Evolutionary conservation across 2,113 vertebrate genomes (phyloP), one percentile per base, ranked within the genome.

Genomic region (Indicator indicator): DNA sequence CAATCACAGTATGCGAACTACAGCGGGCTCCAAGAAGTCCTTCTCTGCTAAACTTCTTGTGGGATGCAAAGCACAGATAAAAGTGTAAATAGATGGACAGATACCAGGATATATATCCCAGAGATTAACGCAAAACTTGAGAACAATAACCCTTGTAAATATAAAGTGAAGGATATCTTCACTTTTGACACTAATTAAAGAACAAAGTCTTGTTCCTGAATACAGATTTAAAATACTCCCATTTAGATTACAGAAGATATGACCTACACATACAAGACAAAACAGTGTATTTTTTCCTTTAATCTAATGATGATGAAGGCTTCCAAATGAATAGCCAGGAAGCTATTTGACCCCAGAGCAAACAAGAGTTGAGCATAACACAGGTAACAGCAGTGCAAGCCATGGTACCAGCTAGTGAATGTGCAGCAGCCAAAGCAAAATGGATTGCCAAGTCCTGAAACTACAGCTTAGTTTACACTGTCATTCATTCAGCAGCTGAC

Each of bases 31-130:
- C 89, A 73, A 1, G 9, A 83, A 84, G 70, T 88, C 85, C 24
- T 91, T 79, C 33, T 93, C 77, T 88, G 79, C 89, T 91, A 96
- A 96, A 90, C 40, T 78, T 64, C 69, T 67, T 78, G 67, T 83
- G 86, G 58, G 65, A 90, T 73, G 65, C 69, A 95, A 93, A 96
- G 90, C 87, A 95, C 30, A 94, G 86, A 90, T 77, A 80, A 44
- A 95, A 92, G 80, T 73, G 64, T 72, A 86, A 88, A 65, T 46
- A 54, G 89, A 89, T 40, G 91, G 87, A 93, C 40, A 91, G 79
- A 15, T 78, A 72, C 19, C 74, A 92, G 82, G 60, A 38, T 78
- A 42, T 9, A 64, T 96, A 84, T 93, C 87, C 88, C 26, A 94
- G 87, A 94, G 68, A 95, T 85, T 70, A 96, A 89, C 28, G 52